Conservation (phyloP, 2,888 invertebrate genomes). For the Pristionchus exspectatus region DNA sequence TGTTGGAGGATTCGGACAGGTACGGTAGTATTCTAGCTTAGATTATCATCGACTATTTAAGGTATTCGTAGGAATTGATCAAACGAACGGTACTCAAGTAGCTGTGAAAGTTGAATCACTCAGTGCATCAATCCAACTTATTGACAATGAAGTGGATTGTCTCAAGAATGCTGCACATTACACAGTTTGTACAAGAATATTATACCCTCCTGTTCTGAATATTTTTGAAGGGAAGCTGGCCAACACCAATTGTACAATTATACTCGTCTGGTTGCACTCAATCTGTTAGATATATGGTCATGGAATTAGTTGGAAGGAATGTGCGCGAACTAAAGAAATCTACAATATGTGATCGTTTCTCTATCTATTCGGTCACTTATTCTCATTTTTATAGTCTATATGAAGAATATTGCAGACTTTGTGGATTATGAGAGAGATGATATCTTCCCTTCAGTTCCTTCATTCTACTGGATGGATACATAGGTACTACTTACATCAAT, state of each 20-base stretch:
- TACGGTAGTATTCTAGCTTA: background rate
- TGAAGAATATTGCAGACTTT: conserved; percentile 55
- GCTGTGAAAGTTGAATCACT: conserved; percentile 52
- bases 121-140: conserved; percentile 31
- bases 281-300: conserved; percentile 54
- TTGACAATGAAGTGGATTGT: conserved; percentile 49
- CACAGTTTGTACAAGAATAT: background rate
- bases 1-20: conserved; percentile 54
- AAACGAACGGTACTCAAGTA: background rate
- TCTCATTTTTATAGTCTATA: too few relatives aligned
- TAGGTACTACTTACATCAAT: conserved; percentile 49
- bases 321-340: conserved; percentile 65
- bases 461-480: conserved; percentile 70
- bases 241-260: conserved; percentile 41
- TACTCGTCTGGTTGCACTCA: conserved; percentile 44
- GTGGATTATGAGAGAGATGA: conserved; percentile 65
- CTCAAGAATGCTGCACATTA: conserved; percentile 12
- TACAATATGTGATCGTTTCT: conserved; percentile 62
- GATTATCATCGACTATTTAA: background rate
- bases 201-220: background rate
- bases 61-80: conserved; percentile 47
- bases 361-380: conserved; percentile 15
- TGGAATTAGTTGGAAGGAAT: conserved; percentile 70
- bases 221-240: conserved; percentile 1
- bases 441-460: conserved; percentile 61